Evolutionary conservation across 2,113 vertebrate species (phyloP), one percentile per base, ranked within the genome.

Genomic region (Fulmarus glacialis): DNA sequence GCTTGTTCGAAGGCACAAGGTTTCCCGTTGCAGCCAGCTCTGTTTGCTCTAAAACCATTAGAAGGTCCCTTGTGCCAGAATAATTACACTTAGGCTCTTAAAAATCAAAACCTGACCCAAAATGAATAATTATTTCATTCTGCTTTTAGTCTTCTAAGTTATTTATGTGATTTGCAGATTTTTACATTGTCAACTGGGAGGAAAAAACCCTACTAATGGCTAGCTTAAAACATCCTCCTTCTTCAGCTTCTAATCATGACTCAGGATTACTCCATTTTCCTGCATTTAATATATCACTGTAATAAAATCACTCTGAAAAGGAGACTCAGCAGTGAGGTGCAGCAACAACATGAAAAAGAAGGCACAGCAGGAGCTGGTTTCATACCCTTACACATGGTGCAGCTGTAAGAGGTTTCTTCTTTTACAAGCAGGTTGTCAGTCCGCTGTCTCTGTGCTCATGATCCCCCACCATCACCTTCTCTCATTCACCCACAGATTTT

Each of bases 71-170:
- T 83, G 55, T 63, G 71, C 58, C 75, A 79, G 43, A 52, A 62
- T 79, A 68, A 75, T 93, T 87, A 90, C 36, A 50, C 63, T 55
- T 36, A 78, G 34, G 80, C 43, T 84, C 80, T 93, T 93, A 66
- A 86, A 96, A 94, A 64, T 38, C 55, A 94, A 93, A 95, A 89
- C 43, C 26, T 36, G 40, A 81, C 58, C 45, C 23, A 73, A 92
- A 93, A 92, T 30, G 47, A 94, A 24, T 70, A 90, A 92, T 90
- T 92, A 92, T 59, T 94, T 92, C 45, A 90, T 90, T 94, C 52
- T 81, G 38, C n/a, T 95, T 94, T 87, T 85, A 94, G 74, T 86
- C 40, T 80, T 89, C 62, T 43, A 70, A 34, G 29, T 89, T 95
- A 93, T 94, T 92, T 89, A 95, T 34, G 59, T 66, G 59, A 74